Evolutionary conservation across 2,797 vertebrate genomes (phyloP), one percentile per base, ranked within the genome.

Genomic region (Sebastiscus tertius): DNA sequence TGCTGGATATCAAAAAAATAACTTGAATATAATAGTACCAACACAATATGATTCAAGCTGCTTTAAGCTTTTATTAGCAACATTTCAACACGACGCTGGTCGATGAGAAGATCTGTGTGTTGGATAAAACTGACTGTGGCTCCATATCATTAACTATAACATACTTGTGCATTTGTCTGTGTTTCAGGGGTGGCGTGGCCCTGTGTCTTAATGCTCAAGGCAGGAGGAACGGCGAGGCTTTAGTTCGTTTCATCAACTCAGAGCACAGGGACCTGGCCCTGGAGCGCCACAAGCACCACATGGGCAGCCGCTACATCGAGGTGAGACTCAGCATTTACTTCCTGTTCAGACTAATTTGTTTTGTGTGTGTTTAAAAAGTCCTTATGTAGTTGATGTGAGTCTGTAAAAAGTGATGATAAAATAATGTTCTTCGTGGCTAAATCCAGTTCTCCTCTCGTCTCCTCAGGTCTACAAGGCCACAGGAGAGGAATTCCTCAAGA

Each of bases 401-500:
- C 36, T 79, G 27, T 55, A 16, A 72, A 72, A 27, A 70, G 33
- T 27, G 4, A 59, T 29, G 5, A 60, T n/a, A 7, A 31, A 26
- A 42, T 55, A 24, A 27, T 18, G 20, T 59, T 68, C 26, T 33
- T 58, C 20, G 12, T 56, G 56, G 10, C 54, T 83, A 13, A 85
- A 69, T 14, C 13, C 12, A 72, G 34, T 76, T 83, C 6, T 77
- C 60, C 22, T 60, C 52, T 81, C 80, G 16, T 81, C 46, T 63
- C 85, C 79, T 80, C 91, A 99, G 98, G 98, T 99, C 64, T 99
- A 99, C 94, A 99, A 98, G 93, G 98, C 98, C 61, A 98, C 97
- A n/a, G 98, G 97, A 82, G 98, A 99, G 87, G 98, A 99, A 90
- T 99, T 99, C 89, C 94, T 99, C 74, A 99, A 99, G 95, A 99